Conservation (phyloP, 1,140 invertebrate genomes). For the Adoxophyes honmai region DNA sequence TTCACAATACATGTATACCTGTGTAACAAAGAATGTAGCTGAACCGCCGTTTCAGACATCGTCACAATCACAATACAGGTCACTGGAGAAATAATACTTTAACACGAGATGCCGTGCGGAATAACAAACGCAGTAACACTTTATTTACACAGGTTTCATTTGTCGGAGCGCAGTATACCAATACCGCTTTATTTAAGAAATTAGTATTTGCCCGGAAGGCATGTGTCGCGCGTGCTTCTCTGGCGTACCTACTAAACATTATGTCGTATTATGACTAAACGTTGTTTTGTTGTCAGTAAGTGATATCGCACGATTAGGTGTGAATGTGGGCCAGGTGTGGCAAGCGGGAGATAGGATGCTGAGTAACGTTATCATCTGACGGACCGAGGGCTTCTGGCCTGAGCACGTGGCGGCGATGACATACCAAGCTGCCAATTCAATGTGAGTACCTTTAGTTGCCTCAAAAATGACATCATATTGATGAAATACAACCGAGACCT, state of each 20-base stretch:
- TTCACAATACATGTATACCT: conserved; percentile 22
- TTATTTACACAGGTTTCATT: conserved; percentile 14
- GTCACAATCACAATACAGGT: conserved; percentile 17
- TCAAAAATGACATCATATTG: too few relatives aligned
- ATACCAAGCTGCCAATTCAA: background rate
- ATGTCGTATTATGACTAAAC: conserved; percentile 42
- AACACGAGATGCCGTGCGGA: conserved; percentile 17
- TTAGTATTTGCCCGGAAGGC: conserved; percentile 2
- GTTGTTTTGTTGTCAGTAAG: conserved; percentile 38
- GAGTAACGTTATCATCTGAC: conserved; percentile 9
- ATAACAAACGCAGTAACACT: conserved; percentile 1
- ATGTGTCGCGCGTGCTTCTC: conserved; percentile 14
- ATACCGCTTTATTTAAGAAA: background rate
- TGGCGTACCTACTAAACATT: conserved; percentile 24
- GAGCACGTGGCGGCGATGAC: conserved; percentile 19
- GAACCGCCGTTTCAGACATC: conserved; percentile 21
- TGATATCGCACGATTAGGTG: conserved; percentile 45
- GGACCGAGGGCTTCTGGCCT: conserved; percentile 4
- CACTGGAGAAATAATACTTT: conserved; percentile 25
- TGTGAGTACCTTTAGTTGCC: background rate
- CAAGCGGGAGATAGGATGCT: conserved; percentile 26
- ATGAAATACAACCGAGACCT: too few relatives aligned
- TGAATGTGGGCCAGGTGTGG: conserved; percentile 62
- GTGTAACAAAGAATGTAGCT: conserved; percentile 19
- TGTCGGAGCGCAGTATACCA: background rate